Base-by-base conservation (phyloP, 2,888 invertebrate species). In the Lochmaea crataegi region DNA sequence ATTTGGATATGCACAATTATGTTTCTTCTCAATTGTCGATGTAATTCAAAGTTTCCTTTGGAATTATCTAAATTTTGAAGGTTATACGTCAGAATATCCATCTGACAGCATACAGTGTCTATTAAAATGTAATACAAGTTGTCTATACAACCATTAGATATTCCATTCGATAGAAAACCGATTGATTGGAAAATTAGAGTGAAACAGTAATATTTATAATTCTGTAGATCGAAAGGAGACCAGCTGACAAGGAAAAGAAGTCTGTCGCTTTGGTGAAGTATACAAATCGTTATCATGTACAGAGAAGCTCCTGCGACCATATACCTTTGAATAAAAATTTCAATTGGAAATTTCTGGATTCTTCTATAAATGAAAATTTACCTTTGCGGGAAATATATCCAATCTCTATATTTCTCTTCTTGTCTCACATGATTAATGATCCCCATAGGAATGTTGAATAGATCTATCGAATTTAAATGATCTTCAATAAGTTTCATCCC, bases 1-100 rank as follows among this genome's bases (percentile, higher is more conserved):
- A 66, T 38, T 41, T 22, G 18, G 6, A 18, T 41, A 22, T 66
- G 66, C n/a, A 41, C 41, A 16, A 56, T 22, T 16, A 57, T 26
- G 9, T 48, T 41, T 2, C 41, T 41, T 14, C 22, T 57, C 6
- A 66, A 16, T 7, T 66, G n/a, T 2, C 14, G 6, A 41, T 22
- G 22, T 7, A 66, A 10, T 22, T 18, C 2, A 18, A 4, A 2
- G 4, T 16, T 3, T 41, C 57, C 56, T 18, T 38, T 57, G 2
- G 12, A 41, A 56, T 56, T 38, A 57, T 57, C 11, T 16, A 66
- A 57, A 41, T 66, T 11, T 41, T 18, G 14, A 10, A 66, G 18
- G 18, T 57, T 66, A n/a, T 18, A 57, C 66, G 57, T 57, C 41
- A 66, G 16, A 56, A 66, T 66, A 42, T 66, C 66, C 57, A 66